phyloP scores from a whole-genome alignment of 2,113 vertebrate species.

The Chionis minor region DNA sequence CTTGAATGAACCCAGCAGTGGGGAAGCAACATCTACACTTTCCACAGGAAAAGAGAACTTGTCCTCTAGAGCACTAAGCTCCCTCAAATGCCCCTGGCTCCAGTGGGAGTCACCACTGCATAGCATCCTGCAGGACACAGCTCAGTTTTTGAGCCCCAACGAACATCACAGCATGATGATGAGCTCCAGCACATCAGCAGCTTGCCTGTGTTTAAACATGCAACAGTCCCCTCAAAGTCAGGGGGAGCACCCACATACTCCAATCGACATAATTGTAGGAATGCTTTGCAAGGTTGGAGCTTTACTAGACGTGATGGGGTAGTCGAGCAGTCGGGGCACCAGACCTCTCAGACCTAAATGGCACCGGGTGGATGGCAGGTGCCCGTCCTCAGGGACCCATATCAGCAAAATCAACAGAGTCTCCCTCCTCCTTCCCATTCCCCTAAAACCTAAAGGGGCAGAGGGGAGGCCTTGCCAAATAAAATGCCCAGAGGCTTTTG shows the following conservation, averaged over 20 bases:
- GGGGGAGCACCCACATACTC: background rate
- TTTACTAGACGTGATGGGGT: background rate
- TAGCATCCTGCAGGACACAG: background rate
- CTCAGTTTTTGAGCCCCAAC: background rate
- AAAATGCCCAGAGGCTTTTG: background rate
- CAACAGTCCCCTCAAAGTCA: background rate
- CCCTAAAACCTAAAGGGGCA: background rate
- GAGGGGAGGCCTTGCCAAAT: background rate
- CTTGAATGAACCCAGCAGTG: background rate
- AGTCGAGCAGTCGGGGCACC: rapidly evolving
- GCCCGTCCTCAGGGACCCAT: background rate
- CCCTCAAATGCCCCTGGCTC: background rate
- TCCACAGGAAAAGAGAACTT: background rate
- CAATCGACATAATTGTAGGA: background rate
- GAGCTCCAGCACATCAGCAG: background rate
- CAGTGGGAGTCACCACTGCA: background rate
- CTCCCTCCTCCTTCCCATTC: background rate
- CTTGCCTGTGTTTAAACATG: background rate
- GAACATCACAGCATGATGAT: no score
- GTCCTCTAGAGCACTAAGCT: background rate
- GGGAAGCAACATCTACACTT: background rate
- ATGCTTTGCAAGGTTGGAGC: background rate
- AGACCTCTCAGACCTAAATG: background rate
- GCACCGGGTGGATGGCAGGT: rapidly evolving
- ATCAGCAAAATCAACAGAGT: background rate